Evolutionary conservation across 2,113 vertebrate species (phyloP).

Genomic region (Athene cunicularia): DNA sequence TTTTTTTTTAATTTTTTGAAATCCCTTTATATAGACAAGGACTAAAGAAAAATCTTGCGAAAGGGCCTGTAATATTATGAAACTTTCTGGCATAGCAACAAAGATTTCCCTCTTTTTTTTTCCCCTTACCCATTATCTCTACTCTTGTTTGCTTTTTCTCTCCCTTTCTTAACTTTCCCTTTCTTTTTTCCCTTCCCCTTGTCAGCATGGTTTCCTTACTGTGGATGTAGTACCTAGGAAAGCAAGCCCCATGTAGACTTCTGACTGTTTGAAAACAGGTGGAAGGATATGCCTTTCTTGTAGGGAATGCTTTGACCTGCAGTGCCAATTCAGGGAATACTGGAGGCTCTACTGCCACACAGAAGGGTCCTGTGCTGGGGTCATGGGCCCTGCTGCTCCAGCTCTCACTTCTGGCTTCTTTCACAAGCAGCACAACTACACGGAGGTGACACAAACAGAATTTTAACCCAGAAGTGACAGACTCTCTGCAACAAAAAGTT

Average conservation of each 20-base stretch:
- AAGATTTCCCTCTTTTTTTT: neutral
- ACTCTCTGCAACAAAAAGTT: neutral
- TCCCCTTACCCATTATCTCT: neutral
- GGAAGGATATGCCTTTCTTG: neutral
- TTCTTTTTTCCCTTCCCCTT: neutral
- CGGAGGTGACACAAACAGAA: neutral
- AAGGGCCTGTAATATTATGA: fast-evolving
- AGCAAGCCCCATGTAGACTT: neutral
- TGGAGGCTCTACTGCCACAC: neutral
- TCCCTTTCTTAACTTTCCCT: neutral
- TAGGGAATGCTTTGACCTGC: neutral
- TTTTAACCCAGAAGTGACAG: neutral
- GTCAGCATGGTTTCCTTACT: neutral
- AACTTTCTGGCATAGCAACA: neutral
- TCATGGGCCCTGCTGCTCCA: neutral
- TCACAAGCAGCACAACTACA: fast-evolving
- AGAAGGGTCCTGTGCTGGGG: neutral
- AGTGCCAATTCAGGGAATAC: fast-evolving
- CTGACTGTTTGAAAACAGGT: neutral
- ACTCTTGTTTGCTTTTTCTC: neutral
- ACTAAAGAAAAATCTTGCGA: neutral
- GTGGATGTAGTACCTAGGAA: neutral
- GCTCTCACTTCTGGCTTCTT: neutral
- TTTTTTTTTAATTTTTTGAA: no score
- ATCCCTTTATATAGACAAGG: neutral